phyloP scores from a whole-genome alignment of 1,140 invertebrate genomes.

The Episyrphus balteatus region DNA sequence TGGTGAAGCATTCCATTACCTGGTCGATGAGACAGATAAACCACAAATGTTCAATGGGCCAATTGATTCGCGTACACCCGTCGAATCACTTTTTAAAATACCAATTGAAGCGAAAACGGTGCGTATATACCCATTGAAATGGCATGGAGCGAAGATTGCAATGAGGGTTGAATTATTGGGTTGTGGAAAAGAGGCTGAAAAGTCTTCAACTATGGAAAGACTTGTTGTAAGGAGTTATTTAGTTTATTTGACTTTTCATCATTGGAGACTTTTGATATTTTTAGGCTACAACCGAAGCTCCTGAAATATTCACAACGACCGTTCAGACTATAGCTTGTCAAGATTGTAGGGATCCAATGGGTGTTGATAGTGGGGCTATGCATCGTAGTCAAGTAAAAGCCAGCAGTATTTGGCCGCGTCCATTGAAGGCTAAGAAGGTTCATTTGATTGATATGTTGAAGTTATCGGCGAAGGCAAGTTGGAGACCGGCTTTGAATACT shows the following conservation, averaged over 20 bases:
- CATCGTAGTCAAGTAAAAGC: conserved; percentile 44
- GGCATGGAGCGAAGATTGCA: conserved; percentile 62
- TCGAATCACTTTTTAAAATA: conserved; percentile 51
- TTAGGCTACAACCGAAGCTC: not conserved
- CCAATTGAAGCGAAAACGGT: conserved; percentile 63
- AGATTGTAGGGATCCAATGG: conserved; percentile 52
- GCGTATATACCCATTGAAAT: conserved; percentile 59
- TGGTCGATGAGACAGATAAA: conserved; percentile 31
- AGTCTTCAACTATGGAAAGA: conserved; percentile 1
- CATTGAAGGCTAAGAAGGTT: conserved; percentile 12
- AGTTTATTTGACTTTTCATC: not conserved
- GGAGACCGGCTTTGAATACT: conserved; percentile 49
- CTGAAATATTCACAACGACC: conserved; percentile 11
- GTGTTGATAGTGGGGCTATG: conserved; percentile 46
- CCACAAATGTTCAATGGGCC: conserved; percentile 61
- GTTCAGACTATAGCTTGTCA: conserved; percentile 9
- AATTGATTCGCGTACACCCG: conserved; percentile 43
- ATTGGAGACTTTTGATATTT: not conserved
- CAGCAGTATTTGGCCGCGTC: conserved; percentile 24
- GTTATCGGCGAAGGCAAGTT: conserved; percentile 40
- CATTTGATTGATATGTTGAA: conserved; percentile 33
- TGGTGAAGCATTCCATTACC: conserved; percentile 44
- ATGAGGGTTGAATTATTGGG: conserved; percentile 64
- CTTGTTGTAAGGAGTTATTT: not conserved
- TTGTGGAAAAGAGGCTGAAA: conserved; percentile 38